phyloP scores from a whole-genome alignment of 2,113 vertebrate species.

The Mastomys natalensis region DNA sequence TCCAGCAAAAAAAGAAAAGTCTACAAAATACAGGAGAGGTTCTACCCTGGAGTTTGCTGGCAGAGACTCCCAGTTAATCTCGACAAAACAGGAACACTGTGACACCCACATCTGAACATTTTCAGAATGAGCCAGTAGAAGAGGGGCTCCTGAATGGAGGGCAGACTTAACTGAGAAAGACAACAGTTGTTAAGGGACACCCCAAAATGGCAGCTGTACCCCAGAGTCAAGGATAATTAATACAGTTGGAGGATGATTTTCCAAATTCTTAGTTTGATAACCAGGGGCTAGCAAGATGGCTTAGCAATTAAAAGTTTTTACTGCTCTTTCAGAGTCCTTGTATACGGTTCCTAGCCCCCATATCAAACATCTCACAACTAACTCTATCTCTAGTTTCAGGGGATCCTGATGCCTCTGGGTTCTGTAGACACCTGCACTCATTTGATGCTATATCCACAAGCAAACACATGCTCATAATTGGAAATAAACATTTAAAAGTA shows the following conservation, averaged over 20 bases:
- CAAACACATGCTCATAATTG: too few relatives aligned
- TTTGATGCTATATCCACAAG: not conserved
- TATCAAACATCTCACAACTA: not conserved
- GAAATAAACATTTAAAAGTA: not conserved
- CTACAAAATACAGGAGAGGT: not conserved
- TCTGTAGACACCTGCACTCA: too few relatives aligned
- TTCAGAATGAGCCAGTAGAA: not conserved
- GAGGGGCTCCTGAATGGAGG: not conserved
- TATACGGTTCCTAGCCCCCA: not conserved
- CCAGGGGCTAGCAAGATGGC: not conserved
- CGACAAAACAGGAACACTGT: not conserved
- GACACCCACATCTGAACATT: not conserved
- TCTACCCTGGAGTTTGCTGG: not conserved
- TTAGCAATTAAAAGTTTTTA: not conserved
- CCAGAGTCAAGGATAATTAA: too few relatives aligned
- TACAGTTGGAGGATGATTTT: not conserved
- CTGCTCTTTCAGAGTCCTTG: not conserved
- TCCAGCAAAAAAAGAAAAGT: not conserved
- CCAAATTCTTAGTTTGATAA: not conserved
- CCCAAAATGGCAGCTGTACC: not conserved
- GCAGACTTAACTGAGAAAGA: not conserved
- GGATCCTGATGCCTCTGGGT: not conserved
- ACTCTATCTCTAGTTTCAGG: too few relatives aligned
- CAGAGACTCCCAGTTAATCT: not conserved
- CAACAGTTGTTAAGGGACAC: rapidly evolving